A percentile compares a stretch with the other conserved stretches of the same genome.
Conservation (phyloP, 2,113 vertebrate genomes). For the Megalops atlanticus region DNA sequence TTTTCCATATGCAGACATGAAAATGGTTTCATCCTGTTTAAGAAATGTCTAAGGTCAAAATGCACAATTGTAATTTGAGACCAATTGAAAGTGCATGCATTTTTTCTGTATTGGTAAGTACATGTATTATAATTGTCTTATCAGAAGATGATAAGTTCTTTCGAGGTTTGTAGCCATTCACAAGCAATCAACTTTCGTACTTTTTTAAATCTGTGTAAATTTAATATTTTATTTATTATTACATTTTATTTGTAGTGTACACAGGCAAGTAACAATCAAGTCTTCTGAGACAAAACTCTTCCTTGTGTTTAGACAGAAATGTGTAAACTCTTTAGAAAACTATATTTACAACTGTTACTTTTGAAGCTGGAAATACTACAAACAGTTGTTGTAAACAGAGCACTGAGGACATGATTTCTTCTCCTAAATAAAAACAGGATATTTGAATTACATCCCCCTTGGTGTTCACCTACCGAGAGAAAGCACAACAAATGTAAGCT, state of each 20-base stretch:
- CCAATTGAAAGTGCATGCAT: not conserved
- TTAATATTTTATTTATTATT: not conserved
- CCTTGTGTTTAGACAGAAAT: not conserved
- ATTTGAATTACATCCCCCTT: not conserved
- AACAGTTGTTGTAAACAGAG: slow-evolving; percentile 7
- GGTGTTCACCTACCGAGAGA: slow-evolving; percentile 4
- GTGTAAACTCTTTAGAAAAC: not conserved
- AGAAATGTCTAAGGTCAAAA: not conserved
- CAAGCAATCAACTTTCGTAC: not conserved
- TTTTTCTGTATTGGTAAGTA: not conserved
- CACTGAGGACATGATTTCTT: not conserved
- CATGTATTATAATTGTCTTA: not conserved
- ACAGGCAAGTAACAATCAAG: not conserved
- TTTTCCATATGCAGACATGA: too few relatives aligned
- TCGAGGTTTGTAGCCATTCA: not conserved
- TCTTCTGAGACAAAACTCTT: not conserved
- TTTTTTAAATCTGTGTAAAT: not conserved
- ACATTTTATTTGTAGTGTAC: not conserved
- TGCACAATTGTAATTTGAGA: not conserved
- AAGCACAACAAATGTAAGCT: slow-evolving; percentile 11
- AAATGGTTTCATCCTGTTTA: slow-evolving; percentile 6
- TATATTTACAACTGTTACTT: not conserved
- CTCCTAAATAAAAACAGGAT: slow-evolving; percentile 18
- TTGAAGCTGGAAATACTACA: slow-evolving; percentile 13
- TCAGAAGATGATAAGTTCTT: not conserved